Base-by-base conservation (phyloP, 2,113 vertebrate species). In the Psittacus erithacus region DNA sequence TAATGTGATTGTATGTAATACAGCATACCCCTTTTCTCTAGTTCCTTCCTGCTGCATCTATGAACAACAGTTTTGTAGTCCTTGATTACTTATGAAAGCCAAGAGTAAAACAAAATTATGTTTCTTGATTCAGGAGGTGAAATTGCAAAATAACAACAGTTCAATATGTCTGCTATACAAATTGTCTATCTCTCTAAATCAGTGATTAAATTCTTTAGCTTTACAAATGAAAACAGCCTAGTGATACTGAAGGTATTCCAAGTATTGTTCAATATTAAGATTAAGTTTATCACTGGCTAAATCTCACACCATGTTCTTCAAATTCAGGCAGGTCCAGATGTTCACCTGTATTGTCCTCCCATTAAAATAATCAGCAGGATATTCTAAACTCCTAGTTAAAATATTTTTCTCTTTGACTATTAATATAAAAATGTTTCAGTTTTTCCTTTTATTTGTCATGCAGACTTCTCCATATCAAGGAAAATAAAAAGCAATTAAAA, bases 21-120 rank as follows among this genome's bases (percentile, higher is more conserved):
- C 1, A 13, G 11, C 11, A 19, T 20, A 65, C 0, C 2, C 14
- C 74, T 75, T 41, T 59, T 53, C n/a, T 27, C 24, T 63, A 63
- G 13, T 16, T 68, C 9, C 3, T 22, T 64, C n/a, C 16, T 0
- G 0, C 23, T 55, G 27, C 10, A 33, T 23, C 14, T 49, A 11
- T 17, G 23, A 65, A 53, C 13, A 70, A 5, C 5, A 78, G 6
- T 52, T 90, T 67, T 38, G 22, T 29, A 85, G 17, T 33, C 43
- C 11, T 50, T 33, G 35, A 79, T 12, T 41, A 62, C 6, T 41
- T 74, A 47, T 13, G 16, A 53, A 78, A 79, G 13, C 22, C 63
- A 82, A 57, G 0, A 82, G 27, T 38, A 55, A 90, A 82, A 87
- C 0, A 6, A 20, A 73, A 68, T 52, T 59, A 62, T 53, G 41